Conservation (phyloP, 2,888 invertebrate genomes). For the Hololepta plana region DNA sequence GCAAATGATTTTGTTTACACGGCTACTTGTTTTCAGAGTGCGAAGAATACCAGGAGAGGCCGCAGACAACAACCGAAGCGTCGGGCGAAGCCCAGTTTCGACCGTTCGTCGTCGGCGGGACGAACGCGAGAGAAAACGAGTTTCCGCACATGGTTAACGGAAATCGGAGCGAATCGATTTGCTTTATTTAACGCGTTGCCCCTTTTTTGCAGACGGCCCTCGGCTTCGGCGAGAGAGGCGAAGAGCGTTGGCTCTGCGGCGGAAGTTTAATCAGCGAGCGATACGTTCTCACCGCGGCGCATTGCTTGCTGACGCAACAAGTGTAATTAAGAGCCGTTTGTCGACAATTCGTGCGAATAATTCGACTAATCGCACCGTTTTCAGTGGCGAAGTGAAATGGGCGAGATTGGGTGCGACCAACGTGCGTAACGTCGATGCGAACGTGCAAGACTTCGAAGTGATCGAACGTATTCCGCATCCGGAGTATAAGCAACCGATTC, state of each 20-base stretch:
- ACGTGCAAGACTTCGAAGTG: slow-evolving; percentile 20
- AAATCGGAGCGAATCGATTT: too few species aligned
- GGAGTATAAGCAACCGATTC: slow-evolving; percentile 21
- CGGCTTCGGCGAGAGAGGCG: slow-evolving; percentile 9
- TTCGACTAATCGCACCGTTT: not conserved
- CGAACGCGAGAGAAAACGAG: slow-evolving; percentile 22
- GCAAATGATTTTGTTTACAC: too few species aligned
- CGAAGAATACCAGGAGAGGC: too few species aligned
- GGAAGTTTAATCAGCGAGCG: slow-evolving; percentile 40
- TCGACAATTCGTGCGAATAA: slow-evolving; percentile 1
- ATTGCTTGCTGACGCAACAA: slow-evolving; percentile 26
- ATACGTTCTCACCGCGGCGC: slow-evolving; percentile 46
- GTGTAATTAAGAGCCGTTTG: slow-evolving; percentile 8
- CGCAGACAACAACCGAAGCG: too few species aligned
- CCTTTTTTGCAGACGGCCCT: slow-evolving; percentile 9
- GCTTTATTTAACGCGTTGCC: not conserved
- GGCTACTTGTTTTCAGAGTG: too few species aligned
- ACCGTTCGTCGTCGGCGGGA: slow-evolving; percentile 31
- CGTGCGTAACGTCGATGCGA: slow-evolving; percentile 16
- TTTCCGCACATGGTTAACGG: slow-evolving; percentile 43
- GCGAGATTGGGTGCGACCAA: slow-evolving; percentile 31
- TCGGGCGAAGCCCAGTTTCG: too few species aligned
- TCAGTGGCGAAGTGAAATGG: slow-evolving; percentile 18
- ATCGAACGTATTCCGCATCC: slow-evolving; percentile 24
- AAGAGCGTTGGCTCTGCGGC: slow-evolving; percentile 35